These are phyloP conservation scores for Enteromius afrohamiltoni DNA, from an alignment of 2,797 vertebrate species.

Conservation along the genomic window DNA sequence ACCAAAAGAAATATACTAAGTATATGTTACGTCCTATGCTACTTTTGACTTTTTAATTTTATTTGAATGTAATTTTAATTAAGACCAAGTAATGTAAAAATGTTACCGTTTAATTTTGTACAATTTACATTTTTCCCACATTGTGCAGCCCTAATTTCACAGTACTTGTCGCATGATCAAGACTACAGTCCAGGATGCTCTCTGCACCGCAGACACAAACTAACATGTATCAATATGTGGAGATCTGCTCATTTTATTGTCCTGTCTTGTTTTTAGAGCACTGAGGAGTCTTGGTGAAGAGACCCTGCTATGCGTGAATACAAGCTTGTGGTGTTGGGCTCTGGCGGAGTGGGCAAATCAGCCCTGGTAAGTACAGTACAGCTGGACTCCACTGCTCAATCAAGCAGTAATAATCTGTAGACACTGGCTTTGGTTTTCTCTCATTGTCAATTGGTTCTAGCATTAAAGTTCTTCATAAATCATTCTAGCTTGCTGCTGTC, in stretches of 20 bases:
- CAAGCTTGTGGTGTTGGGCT: conserved; percentile 99
- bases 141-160: too few species aligned
- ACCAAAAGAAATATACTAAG: too few species aligned
- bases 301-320: conserved; percentile 98
- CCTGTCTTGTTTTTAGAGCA: conserved; percentile 73
- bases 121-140: too few species aligned
- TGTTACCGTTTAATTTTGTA: too few species aligned
- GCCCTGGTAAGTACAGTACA: conserved; percentile 90
- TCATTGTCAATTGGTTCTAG: neutral
- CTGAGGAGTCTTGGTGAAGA: conserved; percentile 84
- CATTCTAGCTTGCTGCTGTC: too few species aligned
- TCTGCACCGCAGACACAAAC: conserved; percentile 61
- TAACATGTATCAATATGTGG: neutral
- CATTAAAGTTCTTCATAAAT: neutral
- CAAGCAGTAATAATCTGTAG: neutral
- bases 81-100: too few species aligned
- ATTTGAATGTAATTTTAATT: too few species aligned
- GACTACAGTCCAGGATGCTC: conserved; percentile 62
- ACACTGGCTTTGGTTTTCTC: neutral
- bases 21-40: too few species aligned
- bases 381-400: neutral
- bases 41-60: too few species aligned
- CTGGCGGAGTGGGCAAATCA: conserved; percentile 99
- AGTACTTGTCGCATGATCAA: too few species aligned
- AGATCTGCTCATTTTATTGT: neutral